Base-by-base conservation (phyloP, 2,797 vertebrate genomes). In the Poecilia picta region DNA sequence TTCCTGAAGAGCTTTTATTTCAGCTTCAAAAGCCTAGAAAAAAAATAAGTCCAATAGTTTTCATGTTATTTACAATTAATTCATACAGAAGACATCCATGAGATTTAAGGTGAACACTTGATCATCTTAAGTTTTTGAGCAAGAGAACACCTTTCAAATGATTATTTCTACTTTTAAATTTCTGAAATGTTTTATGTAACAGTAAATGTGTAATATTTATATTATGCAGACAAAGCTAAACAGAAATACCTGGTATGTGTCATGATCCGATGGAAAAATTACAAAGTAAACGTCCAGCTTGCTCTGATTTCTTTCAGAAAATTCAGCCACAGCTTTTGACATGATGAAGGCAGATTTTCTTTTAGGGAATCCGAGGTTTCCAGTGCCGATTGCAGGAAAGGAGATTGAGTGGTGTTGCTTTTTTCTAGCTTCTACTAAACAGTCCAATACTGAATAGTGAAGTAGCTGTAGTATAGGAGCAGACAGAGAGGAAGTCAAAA, bases 371-470 rank as follows among this genome's bases (percentile, higher is more conserved):
- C 0, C 0, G 2, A 90, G 75, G 0, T 0, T 1, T 80, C 95
- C 96, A 0, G 95, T 93, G 11, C 94, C 97, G 20, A 96, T 90
- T n/a, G 95, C 94, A 72, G 97, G 97, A 75, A 98, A 97, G 55
- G 96, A 89, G 83, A 99, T 87, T 0, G 97, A 97, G 36, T 53
- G 20, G 81, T 23, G 0, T 0, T 0, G 0, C 0, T 0, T 0
- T 0, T 0, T 0, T 3, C 0, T 0, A 10, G 93, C 84, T 4
- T 0, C 4, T 23, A 0, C 0, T 73, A 98, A 90, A 80, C 97
- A 97, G 0, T 25, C 13, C 0, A 0, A 8, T 20, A 97, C 46
- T 4, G 85, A 89, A 0, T 0, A 0, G 20, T 0, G 45, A 57
- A 98, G 78, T 33, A 8, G 23, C 97, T 99, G 89, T 25, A 59